Evolutionary conservation across 2,888 invertebrate species (phyloP).

Genomic region (Noctua pronuba): DNA sequence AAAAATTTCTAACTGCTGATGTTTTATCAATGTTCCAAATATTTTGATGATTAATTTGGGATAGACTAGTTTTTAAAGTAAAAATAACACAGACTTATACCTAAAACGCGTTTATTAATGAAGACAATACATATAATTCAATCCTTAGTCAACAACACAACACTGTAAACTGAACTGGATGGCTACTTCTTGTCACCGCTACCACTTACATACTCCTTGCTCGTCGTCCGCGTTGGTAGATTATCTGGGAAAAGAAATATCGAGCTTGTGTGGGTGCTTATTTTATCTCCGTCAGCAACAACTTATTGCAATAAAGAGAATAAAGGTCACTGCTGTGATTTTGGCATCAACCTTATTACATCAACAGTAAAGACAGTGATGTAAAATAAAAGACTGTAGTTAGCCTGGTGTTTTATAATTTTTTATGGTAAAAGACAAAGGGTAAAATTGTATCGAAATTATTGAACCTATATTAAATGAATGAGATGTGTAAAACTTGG

Average conservation of each 20-base stretch:
- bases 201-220: slow-evolving; percentile 83
- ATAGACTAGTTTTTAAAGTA: neutral
- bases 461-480: no score
- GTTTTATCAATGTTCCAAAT: neutral
- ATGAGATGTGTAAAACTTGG: no score
- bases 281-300: neutral
- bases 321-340: neutral
- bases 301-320: neutral
- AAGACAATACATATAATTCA: slow-evolving; percentile 42
- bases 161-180: slow-evolving; percentile 17
- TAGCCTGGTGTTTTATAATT: no score
- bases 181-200: slow-evolving; percentile 78
- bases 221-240: slow-evolving; percentile 85
- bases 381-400: no score
- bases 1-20: slow-evolving; percentile 11
- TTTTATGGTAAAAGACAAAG: no score
- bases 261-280: neutral
- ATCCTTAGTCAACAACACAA: slow-evolving; percentile 37
- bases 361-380: no score
- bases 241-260: slow-evolving; percentile 61
- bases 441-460: no score
- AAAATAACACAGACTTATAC: neutral
- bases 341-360: no score
- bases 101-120: slow-evolving; percentile 50
- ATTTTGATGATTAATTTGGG: neutral